Evolutionary conservation across 2,888 invertebrate species (phyloP).

Genomic region (Platycnemis pennipes): DNA sequence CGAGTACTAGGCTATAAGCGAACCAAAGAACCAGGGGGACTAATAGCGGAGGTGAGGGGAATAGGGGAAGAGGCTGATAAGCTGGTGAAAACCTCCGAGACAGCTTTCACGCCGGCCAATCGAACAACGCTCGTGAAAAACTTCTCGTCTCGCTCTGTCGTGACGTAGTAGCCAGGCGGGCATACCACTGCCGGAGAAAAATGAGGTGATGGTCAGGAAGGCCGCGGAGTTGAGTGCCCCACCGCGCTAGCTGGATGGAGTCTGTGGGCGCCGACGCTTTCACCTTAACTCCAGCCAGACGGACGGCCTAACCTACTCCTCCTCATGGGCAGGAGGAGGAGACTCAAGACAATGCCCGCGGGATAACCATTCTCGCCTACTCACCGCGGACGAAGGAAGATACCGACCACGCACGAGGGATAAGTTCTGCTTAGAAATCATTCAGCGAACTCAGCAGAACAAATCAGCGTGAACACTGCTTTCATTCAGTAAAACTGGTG

Average conservation of each 20-base stretch:
- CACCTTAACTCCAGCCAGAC: constrained; percentile 33
- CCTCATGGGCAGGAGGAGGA: not conserved
- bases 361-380: not conserved
- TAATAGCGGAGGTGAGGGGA: too few relatives aligned
- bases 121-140: not conserved
- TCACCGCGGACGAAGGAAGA: not conserved
- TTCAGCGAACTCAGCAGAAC: too few relatives aligned
- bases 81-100: too few relatives aligned
- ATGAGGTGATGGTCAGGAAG: constrained; percentile 56
- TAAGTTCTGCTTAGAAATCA: too few relatives aligned
- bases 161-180: not conserved
- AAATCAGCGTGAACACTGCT: too few relatives aligned
- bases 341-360: not conserved
- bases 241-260: not conserved
- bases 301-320: not conserved
- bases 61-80: too few relatives aligned
- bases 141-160: not conserved
- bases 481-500: too few relatives aligned
- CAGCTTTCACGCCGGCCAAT: not conserved
- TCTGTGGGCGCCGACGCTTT: constrained; percentile 28
- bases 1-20: too few relatives aligned
- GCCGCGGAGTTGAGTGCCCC: not conserved
- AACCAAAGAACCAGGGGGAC: too few relatives aligned
- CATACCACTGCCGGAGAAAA: not conserved
- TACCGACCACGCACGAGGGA: too few relatives aligned